Base-by-base conservation (phyloP, 1,140 invertebrate genomes). In the Anagrus nilaparvatae region DNA sequence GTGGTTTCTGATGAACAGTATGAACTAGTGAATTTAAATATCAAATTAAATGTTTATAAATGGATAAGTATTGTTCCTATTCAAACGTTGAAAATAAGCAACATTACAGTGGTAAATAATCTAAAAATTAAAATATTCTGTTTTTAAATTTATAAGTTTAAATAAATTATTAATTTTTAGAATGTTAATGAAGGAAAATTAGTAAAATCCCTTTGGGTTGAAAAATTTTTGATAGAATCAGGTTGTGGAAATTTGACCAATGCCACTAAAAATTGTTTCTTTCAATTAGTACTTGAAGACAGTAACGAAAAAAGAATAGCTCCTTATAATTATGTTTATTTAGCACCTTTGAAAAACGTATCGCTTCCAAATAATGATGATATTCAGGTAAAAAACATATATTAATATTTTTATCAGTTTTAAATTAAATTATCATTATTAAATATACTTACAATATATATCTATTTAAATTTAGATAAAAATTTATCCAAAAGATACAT, bases 311-410 rank as follows among this genome's bases (percentile, higher is more conserved):
- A 43, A 21, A 14, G 39, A 44, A 55, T 65, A 13, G 62, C 65
- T 18, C 68, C 67, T 19, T 25, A 53, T 16, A 71, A 71, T 59
- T 69, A 65, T 18, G 49, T 66, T 27, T 69, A 64, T 55, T 57
- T 60, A 17, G 40, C 17, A 4, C 19, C 40, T 6, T 46, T 61
- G 2, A 65, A 59, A 46, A 36, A 49, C 12, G 33, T 52, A 12
- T 24, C 37, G 27, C 25, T 65, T 18, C 53, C 56, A 33, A 7
- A 35, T n/a, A 50, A 54, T 37, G 39, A 49, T 35, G 13, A 61
- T 19, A 47, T 31, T 8, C 62, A 49, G 52, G 48, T 32, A 18
- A 27, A 33, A 36, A 27, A 24, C 6, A 42, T 39, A 29, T 29
- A 21, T n/a, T 14, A 18, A 25, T 43, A 7, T 46, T 36, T n/a